Base-by-base conservation (phyloP, 2,797 vertebrate species). In the Macroramphosus scolopax region DNA sequence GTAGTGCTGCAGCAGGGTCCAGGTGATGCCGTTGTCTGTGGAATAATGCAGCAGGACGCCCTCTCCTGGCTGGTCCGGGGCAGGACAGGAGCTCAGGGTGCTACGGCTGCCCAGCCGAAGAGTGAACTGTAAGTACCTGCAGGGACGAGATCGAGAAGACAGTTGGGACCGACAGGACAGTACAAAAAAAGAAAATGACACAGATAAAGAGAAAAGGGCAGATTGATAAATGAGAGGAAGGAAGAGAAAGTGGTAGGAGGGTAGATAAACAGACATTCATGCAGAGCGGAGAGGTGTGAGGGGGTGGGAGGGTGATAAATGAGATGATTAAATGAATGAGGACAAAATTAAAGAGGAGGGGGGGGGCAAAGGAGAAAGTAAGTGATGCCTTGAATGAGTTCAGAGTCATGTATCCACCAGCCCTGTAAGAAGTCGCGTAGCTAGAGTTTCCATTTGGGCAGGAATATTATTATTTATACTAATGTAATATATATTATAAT, bases 1-100 rank as follows among this genome's bases (percentile, higher is more conserved):
- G 31, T 95, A 98, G 81, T 98, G 96, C 29, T 96, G 93, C 80
- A 99, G 78, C 3, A 99, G 88, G n/a, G 94, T 96, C 97, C 97
- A 99, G 40, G 95, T 99, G 60, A 99, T 96, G 16, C 94, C 95
- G 0, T 99, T 98, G 82, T 99, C 94, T 0, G 94, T 92, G 6
- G 96, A 97, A 82, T 93, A 98, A 80, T 99, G 95, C 39, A 99
- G 81, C 50, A 99, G 80, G 37, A 99, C 92, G 5, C 97, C 97
- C 86, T 99, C 97, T 16, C 95, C 95, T 0, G 97, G 93, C 80
- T 97, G 93, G 80, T 98, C 91, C 0, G 97, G 96, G 0, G 96
- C 95, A 63, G 92, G 95, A 81, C 97, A 99, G 0, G 95, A 96
- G 65, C 97, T 98, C 65, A 97, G 81, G 17, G 93, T 94, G 6